These are phyloP conservation scores for Tichodroma muraria DNA, from an alignment of 2,113 vertebrate genomes.

Conservation along the genomic window DNA sequence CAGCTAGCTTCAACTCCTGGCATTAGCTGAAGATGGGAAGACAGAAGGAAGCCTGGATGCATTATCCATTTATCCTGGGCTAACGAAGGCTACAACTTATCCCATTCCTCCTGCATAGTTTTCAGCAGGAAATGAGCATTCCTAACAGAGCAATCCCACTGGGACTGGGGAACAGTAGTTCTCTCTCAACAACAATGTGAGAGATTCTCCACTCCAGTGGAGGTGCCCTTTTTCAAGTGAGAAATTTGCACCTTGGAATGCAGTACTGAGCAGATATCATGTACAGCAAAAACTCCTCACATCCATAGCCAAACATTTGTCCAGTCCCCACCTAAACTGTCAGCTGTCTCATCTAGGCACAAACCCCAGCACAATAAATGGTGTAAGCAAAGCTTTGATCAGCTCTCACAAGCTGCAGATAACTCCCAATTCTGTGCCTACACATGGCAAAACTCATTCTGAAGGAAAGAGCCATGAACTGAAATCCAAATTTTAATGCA, in stretches of 20 bases:
- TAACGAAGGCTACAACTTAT: not conserved
- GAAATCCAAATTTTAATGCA: not conserved
- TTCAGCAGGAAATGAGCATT: not conserved
- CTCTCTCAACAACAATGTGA: rapidly evolving
- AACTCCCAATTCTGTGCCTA: not conserved
- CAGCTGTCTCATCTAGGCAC: not conserved
- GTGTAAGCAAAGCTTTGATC: not conserved
- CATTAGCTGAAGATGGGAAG: not conserved
- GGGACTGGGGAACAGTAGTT: not conserved
- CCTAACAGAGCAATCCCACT: not conserved
- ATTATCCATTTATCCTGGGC: not conserved
- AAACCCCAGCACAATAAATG: not conserved
- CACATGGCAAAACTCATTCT: not conserved
- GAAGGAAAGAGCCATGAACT: not conserved
- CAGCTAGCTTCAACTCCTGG: not conserved
- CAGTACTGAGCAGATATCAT: not conserved
- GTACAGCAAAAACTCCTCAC: not conserved
- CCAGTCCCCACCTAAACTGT: not conserved
- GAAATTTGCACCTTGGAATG: not conserved
- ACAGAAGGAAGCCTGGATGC: not conserved
- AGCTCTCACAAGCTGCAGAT: not conserved
- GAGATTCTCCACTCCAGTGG: not conserved
- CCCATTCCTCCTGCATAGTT: not conserved
- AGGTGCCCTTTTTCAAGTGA: not conserved
- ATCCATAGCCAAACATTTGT: not conserved